Conservation (phyloP, 2,797 vertebrate genomes). For the Acrossocheilus fasciatus region DNA sequence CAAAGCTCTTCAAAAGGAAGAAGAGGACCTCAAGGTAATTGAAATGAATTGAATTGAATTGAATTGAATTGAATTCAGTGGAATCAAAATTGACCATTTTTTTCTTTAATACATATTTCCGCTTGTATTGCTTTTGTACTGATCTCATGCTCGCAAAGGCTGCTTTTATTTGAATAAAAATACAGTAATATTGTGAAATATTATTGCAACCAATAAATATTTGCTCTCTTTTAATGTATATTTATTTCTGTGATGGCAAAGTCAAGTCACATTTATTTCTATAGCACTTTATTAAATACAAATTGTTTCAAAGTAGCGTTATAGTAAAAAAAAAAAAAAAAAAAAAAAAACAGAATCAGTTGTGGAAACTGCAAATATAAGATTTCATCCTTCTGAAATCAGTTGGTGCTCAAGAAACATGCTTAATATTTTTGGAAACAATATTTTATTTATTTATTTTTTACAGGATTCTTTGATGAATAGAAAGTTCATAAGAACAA, state of each 20-base stretch:
- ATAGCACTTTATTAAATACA: background rate
- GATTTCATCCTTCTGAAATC: background rate
- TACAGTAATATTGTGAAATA: background rate
- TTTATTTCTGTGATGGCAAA: background rate
- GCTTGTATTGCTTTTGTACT: background rate
- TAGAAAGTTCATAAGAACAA: background rate
- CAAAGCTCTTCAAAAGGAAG: conserved; percentile 82
- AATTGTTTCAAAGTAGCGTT: background rate
- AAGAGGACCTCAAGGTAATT: conserved; percentile 87
- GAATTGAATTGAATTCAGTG: background rate
- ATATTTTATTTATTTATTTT: background rate
- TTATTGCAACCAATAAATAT: too few relatives aligned
- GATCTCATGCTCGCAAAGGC: background rate
- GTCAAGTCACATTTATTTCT: background rate
- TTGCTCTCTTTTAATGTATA: background rate
- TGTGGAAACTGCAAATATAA: background rate
- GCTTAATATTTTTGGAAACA: background rate
- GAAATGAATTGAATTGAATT: background rate
- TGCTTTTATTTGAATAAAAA: background rate
- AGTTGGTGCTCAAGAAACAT: background rate
- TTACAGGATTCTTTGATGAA: background rate
- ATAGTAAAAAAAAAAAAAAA: background rate
- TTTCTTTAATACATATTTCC: background rate
- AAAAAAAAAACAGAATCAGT: background rate
- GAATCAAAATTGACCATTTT: background rate